Evolutionary conservation across 2,797 vertebrate species (phyloP), one percentile per base, ranked within the genome.

Genomic region (Malurus splendens): DNA sequence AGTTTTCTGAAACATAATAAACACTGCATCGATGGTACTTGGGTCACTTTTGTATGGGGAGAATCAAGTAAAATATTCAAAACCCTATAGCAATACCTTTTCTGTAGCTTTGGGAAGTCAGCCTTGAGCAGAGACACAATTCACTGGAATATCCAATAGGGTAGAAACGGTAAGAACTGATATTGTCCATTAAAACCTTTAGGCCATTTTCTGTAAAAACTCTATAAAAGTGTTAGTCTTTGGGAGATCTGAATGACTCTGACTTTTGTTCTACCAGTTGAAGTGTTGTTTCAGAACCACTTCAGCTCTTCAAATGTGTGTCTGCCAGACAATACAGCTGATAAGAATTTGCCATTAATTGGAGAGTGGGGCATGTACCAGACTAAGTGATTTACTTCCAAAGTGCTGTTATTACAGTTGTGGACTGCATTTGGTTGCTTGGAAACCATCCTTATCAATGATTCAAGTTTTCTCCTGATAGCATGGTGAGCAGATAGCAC

Each of bases 401-500:
- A 80, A 96, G 82, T 67, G 38, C 81, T 87, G 89, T 92, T 91
- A 93, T 93, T 86, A 86, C 9, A n/a, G 68, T 48, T 73, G 86
- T 71, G 78, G 82, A 30, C 76, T 73, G 82, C 72, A 57, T 87
- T 45, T 72, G 52, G 95, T 96, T 96, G 95, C 95, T 96, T 94
- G 86, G 95, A 60, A 93, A 96, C 94, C 66, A 36, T 44, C 60
- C 78, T 95, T 93, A 96, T 94, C 82, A 39, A 91, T 81, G 93
- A 94, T 83, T 92, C 68, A 64, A 28, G 65, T 89, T 95, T 82
- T 86, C 85, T 93, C 75, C 82, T 70, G 87, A 85, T 88, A 85
- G 74, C 30, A 5, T 18, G 5, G 48, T 73, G 90, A 95, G 73
- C 12, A 18, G 85, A 92, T 45, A 94, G 55, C n/a, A 81, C 38